Percentiles rank a stretch among this genome's conserved stretches.
These are phyloP conservation scores for Bovichtus diacanthus DNA, from an alignment of 2,797 vertebrate species.

Conservation along the genomic window DNA sequence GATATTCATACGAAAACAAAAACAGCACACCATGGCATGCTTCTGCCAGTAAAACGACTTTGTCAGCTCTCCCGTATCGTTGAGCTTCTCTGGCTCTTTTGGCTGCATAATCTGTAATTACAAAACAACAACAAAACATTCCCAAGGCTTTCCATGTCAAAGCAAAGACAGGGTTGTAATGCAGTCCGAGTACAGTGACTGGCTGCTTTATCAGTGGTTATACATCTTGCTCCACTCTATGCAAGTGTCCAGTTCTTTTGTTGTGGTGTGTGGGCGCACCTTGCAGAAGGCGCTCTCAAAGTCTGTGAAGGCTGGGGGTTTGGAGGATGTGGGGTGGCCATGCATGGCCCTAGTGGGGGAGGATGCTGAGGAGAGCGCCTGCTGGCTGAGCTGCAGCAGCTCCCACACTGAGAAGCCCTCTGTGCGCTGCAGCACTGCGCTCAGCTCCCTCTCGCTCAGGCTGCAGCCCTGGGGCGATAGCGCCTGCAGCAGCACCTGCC, in stretches of 20 bases:
- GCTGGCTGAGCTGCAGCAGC: conserved; percentile 93
- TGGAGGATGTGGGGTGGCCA: conserved; percentile 82
- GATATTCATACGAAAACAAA: conserved; percentile 80
- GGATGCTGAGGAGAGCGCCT: conserved; percentile 86
- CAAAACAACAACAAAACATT: conserved; percentile 75
- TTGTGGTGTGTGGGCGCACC: conserved; percentile 89
- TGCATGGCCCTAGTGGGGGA: conserved; percentile 79
- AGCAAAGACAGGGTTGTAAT: conserved; percentile 58
- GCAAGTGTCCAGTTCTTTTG: conserved; percentile 94
- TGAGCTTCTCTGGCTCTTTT: conserved; percentile 78
- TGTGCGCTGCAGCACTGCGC: conserved; percentile 89
- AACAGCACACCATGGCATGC: conserved; percentile 79
- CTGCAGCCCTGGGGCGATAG: conserved; percentile 90
- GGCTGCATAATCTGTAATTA: conserved; percentile 83
- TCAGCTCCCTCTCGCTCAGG: conserved; percentile 92
- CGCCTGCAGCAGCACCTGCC: conserved; percentile 91
- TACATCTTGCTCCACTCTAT: conserved; percentile 97
- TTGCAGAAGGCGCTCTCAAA: conserved; percentile 95
- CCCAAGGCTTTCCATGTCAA: conserved; percentile 69
- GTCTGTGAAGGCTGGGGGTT: conserved; percentile 91
- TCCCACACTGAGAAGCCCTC: conserved; percentile 93
- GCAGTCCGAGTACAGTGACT: conserved; percentile 77
- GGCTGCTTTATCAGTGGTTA: conserved; percentile 88
- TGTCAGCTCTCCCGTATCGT: conserved; percentile 61
- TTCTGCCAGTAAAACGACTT: conserved; percentile 77